Base-by-base conservation (phyloP, 2,888 invertebrate genomes). In the Branchellion lobata region DNA sequence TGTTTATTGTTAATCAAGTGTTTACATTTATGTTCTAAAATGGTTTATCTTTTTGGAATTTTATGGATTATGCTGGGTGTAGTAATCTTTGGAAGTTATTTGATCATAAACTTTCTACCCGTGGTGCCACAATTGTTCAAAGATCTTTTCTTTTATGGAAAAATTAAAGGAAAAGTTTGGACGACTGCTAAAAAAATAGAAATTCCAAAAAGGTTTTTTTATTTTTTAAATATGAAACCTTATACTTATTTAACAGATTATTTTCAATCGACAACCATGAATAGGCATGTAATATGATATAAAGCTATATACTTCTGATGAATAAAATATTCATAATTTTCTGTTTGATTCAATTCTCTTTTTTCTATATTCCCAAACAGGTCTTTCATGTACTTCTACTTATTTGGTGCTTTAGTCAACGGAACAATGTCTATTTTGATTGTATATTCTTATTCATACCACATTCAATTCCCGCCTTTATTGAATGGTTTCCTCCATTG, bases 341-440 rank as follows among this genome's bases (percentile, higher is more conserved):
- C n/a, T n/a, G n/a, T n/a, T n/a, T n/a, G n/a, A n/a, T n/a, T n/a
- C n/a, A n/a, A n/a, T n/a, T n/a, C n/a, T n/a, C n/a, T n/a, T n/a
- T n/a, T n/a, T n/a, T n/a, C n/a, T n/a, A n/a, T n/a, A 36, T 36
- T 73, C n/a, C 24, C 11, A 11, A 47, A 24, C 51, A 75, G 75
- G 27, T 53, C 14, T 53, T 75, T 75, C 51, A 47, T 53, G 18
- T 53, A 53, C 33, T 75, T 75, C n/a, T 75, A 75, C n/a, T 0
- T 53, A 1, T 21, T 75, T 18, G 75, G 75, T 18, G 51, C 53
- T 27, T 21, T 75, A 18, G 53, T 53, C 0, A 75, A 53, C 18
- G 51, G 75, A n/a, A 29, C 29, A 36, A 47, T 75, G 40, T 47
- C 53, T 27, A 21, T 51, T 8, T 33, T 53, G 14, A 75, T 51